Conservation (phyloP, 1,140 invertebrate genomes). For the Cyclargus thomasi region DNA sequence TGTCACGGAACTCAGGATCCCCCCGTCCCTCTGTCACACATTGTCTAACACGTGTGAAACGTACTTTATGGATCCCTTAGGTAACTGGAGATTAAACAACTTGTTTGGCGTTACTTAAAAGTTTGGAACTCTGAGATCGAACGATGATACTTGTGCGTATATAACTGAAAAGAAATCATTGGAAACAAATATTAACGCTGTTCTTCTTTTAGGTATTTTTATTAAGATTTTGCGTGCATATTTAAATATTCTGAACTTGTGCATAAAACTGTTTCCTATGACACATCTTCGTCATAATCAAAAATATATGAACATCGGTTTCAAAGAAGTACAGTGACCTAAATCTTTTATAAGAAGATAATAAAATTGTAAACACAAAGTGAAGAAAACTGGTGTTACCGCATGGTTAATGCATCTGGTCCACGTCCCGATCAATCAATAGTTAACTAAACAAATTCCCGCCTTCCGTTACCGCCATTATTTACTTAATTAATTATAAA, state of each 20-base stretch:
- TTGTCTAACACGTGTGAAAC: no score
- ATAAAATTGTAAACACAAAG: not conserved
- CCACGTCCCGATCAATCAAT: conserved; percentile 54
- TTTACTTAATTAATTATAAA: conserved; percentile 6
- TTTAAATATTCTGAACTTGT: not conserved
- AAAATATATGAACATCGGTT: not conserved
- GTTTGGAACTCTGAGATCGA: not conserved
- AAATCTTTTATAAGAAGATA: not conserved
- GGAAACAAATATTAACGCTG: not conserved
- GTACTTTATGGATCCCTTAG: no score
- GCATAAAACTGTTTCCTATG: no score
- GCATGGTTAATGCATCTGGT: conserved; percentile 42
- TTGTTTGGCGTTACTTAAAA: not conserved
- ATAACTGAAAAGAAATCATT: not conserved
- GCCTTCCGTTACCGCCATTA: conserved; percentile 22
- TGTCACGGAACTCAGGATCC: no score
- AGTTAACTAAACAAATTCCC: conserved; percentile 47
- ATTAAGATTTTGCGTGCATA: no score
- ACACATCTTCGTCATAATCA: no score
- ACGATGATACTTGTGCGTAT: not conserved
- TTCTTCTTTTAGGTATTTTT: not conserved
- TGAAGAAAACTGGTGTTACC: conserved; percentile 20
- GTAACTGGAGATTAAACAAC: not conserved
- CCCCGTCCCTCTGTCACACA: no score
- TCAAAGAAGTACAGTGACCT: not conserved